Base-by-base conservation (phyloP, 2,888 invertebrate genomes). In the Coronaproctus castanopsis region DNA sequence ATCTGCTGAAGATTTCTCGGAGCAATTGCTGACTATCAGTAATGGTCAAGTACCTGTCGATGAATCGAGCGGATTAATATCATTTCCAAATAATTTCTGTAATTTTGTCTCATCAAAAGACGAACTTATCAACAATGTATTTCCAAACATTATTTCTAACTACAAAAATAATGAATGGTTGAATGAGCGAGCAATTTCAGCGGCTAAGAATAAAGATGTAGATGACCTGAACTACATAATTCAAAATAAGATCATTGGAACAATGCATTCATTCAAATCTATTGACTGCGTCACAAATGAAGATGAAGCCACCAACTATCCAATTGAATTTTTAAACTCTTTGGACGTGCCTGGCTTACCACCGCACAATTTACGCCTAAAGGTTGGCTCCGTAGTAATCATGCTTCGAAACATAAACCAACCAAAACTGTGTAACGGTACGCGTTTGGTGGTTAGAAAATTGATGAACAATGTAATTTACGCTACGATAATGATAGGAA, bases 1-100 rank as follows among this genome's bases (percentile, higher is more conserved):
- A 62, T 63, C 65, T 65, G 66, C 66, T 65, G 64, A 68, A 65
- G 63, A 66, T 65, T 68, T 69, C 64, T 67, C 67, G 1, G 54
- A 67, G 61, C 65, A 67, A 65, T 57, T 69, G 64, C 66, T 69
- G 66, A 67, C 63, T 67, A 68, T 69, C 64, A 68, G 67, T 65
- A 68, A 69, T 68, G 68, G 68, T 56, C 65, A 51, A 48, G 62
- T 68, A 23, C 64, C 65, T 65, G 65, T 67, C 59, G 66, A 68
- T 55, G 64, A 67, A 65, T 67, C 65, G 62, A 68, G 63, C 64
- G 66, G 68, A 66, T 68, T 67, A 49, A 70, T 69, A 59, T 67
- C 65, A 66, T 68, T 70, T 66, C 66, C 67, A 21, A 62, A 3
- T 1, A 68, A 67, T 67, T 68, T 70, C 56, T 69, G 68, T 58